These are phyloP conservation scores for Diaperis boleti DNA, from an alignment of 2,888 invertebrate species.

Conservation along the genomic window DNA sequence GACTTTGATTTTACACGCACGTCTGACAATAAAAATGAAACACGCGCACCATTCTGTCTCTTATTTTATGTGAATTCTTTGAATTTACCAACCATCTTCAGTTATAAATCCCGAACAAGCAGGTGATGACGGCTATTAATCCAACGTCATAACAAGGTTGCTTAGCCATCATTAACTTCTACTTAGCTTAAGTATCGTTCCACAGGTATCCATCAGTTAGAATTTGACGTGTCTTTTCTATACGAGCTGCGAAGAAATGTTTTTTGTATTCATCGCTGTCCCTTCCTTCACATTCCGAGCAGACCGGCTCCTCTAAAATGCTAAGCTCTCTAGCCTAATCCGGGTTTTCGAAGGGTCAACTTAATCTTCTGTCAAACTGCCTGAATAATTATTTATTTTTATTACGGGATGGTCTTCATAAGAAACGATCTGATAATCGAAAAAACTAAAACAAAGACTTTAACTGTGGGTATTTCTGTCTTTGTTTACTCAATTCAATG, in stretches of 20 bases:
- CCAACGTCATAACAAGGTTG: slow-evolving; percentile 30
- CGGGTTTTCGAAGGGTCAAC: slow-evolving; percentile 43
- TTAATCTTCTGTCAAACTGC: slow-evolving; percentile 44
- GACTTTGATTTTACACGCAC: slow-evolving; percentile 37
- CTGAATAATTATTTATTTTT: slow-evolving; percentile 46
- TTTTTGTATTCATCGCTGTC: slow-evolving; percentile 27
- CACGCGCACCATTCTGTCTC: slow-evolving; percentile 20
- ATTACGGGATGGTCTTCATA: background rate
- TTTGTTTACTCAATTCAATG: background rate
- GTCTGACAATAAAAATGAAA: slow-evolving; percentile 24
- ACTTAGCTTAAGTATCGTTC: slow-evolving; percentile 12
- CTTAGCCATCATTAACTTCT: slow-evolving; percentile 33
- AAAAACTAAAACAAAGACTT: background rate
- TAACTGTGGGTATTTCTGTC: background rate
- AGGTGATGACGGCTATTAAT: slow-evolving; percentile 34
- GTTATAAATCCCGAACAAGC: slow-evolving; percentile 32
- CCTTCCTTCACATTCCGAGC: slow-evolving; percentile 35
- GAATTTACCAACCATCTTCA: slow-evolving; percentile 21
- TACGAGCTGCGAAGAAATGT: slow-evolving; percentile 2
- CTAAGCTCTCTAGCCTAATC: slow-evolving; percentile 42
- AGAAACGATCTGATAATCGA: background rate
- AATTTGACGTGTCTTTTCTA: slow-evolving; percentile 20
- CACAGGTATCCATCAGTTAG: slow-evolving; percentile 22
- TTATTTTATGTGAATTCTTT: slow-evolving; percentile 27
- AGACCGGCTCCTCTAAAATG: slow-evolving; percentile 33